These are phyloP conservation scores for Chrysopa pallens DNA, from an alignment of 1,140 invertebrate genomes.

Conservation along the genomic window DNA sequence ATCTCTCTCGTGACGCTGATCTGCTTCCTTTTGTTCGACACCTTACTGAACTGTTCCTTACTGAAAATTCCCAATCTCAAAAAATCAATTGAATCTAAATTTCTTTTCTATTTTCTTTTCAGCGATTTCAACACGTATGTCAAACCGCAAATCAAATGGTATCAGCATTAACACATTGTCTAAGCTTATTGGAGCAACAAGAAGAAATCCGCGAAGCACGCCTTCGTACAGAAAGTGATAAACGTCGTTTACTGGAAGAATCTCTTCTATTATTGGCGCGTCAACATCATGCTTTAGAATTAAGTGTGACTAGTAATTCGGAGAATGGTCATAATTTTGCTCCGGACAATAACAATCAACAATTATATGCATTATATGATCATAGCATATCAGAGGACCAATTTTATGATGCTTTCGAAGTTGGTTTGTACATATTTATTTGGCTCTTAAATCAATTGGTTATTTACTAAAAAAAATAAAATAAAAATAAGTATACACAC, in stretches of 20 bases:
- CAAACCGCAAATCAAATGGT: constrained; percentile 21
- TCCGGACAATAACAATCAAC: background rate
- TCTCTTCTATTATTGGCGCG: constrained; percentile 43
- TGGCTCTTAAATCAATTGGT: too few species aligned
- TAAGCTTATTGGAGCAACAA: constrained; percentile 21
- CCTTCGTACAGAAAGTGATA: constrained; percentile 32
- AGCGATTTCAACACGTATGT: constrained; percentile 26
- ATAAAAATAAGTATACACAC: too few species aligned
- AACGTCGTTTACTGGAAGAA: constrained; percentile 46
- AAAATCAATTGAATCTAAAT: too few species aligned
- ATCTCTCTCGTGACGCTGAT: too few species aligned
- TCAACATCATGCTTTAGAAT: constrained; percentile 48
- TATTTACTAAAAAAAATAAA: too few species aligned
- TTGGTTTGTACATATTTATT: too few species aligned
- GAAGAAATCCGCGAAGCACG: constrained; percentile 19
- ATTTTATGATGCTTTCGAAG: too few species aligned
- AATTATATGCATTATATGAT: constrained; percentile 2
- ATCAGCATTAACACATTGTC: constrained; percentile 21
- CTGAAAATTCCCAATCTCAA: too few species aligned
- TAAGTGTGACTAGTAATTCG: constrained; percentile 32
- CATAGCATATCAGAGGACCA: too few species aligned
- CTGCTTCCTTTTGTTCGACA: too few species aligned
- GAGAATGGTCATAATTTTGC: constrained; percentile 16
- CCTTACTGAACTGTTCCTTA: too few species aligned
- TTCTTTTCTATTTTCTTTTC: background rate